Conservation (phyloP, 2,797 vertebrate genomes). For the Anolis apletophallus region DNA sequence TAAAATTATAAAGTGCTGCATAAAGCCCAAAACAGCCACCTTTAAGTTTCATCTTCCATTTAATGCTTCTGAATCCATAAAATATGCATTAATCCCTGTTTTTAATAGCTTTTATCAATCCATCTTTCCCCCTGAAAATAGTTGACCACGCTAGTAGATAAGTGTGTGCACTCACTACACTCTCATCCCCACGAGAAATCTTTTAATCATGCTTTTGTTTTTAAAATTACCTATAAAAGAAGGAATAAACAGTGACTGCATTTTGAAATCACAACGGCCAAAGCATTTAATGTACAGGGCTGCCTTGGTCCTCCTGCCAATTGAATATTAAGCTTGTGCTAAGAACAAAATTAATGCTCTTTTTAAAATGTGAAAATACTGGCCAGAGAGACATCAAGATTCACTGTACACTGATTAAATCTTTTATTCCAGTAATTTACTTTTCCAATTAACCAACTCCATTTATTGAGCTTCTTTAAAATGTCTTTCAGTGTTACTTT, state of each 20-base stretch:
- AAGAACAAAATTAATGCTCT: conserved; percentile 42
- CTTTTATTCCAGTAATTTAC: conserved; percentile 48
- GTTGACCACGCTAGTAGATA: conserved; percentile 58
- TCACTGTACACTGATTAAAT: conserved; percentile 51
- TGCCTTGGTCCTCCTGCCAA: not conserved
- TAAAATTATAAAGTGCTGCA: conserved; percentile 73
- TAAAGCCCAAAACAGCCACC: conserved; percentile 73
- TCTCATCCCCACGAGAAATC: conserved; percentile 51
- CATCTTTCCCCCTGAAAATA: conserved; percentile 67
- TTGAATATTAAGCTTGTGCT: conserved; percentile 31
- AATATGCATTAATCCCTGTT: conserved; percentile 78
- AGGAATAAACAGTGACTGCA: conserved; percentile 45
- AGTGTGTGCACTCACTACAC: conserved; percentile 33
- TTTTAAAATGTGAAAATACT: conserved; percentile 48
- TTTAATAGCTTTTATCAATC: conserved; percentile 77
- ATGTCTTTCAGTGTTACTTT: conserved; percentile 37
- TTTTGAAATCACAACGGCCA: conserved; percentile 10
- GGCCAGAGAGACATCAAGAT: conserved; percentile 23
- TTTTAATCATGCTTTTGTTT: conserved; percentile 50
- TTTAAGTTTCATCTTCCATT: conserved; percentile 78
- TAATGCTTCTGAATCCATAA: conserved; percentile 77
- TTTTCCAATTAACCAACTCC: conserved; percentile 56
- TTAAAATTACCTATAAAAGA: conserved; percentile 56
- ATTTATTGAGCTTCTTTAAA: conserved; percentile 54
- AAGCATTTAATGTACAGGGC: conserved; percentile 20